phyloP scores from a whole-genome alignment of 1,140 invertebrate species.

The Anthonomus grandis region DNA sequence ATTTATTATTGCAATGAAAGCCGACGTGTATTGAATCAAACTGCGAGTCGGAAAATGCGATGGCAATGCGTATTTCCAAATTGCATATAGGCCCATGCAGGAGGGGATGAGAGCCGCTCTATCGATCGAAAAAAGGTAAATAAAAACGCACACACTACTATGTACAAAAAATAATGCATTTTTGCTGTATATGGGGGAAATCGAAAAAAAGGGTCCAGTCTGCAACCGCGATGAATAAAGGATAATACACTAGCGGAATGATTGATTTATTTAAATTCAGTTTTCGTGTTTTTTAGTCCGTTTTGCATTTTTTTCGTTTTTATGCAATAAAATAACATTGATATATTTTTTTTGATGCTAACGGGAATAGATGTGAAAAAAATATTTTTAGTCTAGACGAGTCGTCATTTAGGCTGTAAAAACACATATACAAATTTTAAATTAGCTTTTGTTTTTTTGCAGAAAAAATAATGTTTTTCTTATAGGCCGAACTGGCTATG shows the following conservation, averaged over 20 bases:
- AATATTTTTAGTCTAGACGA: too few relatives aligned
- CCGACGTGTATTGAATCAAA: neutral
- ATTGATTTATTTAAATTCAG: neutral
- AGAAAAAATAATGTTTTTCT: too few relatives aligned
- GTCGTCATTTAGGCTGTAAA: too few relatives aligned
- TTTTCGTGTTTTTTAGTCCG: neutral
- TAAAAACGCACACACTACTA: neutral
- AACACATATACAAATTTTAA: too few relatives aligned
- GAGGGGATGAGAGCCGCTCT: too few relatives aligned
- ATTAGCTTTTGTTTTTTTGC: too few relatives aligned
- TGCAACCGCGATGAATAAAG: neutral
- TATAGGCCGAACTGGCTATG: too few relatives aligned
- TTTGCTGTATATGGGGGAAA: neutral
- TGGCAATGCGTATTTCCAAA: neutral
- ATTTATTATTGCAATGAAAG: neutral
- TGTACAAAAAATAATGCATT: neutral
- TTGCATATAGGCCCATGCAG: slow-evolving; percentile 9
- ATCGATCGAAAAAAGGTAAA: slow-evolving; percentile 9
- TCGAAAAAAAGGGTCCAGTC: neutral
- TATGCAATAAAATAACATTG: too few relatives aligned
- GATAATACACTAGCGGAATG: neutral
- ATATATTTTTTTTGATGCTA: too few relatives aligned
- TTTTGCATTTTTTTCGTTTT: neutral
- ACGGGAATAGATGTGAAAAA: too few relatives aligned
- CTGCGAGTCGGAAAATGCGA: too few relatives aligned